These are phyloP conservation scores for Esox lucius DNA, from an alignment of 2,797 vertebrate species.

Conservation along the genomic window DNA sequence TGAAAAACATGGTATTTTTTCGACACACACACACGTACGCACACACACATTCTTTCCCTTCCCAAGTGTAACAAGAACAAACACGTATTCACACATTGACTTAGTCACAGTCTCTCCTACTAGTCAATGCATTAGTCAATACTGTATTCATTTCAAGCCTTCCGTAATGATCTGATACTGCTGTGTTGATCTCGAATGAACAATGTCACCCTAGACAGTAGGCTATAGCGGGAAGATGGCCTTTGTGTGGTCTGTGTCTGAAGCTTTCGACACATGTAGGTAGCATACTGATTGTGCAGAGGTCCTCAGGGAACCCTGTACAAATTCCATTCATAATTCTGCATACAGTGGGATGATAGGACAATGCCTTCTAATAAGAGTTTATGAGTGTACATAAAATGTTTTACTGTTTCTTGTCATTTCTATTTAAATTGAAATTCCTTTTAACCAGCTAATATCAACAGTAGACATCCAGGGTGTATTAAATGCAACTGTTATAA, in stretches of 20 bases:
- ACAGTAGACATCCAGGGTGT: background rate
- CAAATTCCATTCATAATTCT: slow-evolving; percentile 64
- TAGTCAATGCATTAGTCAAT: slow-evolving; percentile 54
- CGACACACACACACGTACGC: slow-evolving; percentile 16
- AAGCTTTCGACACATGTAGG: slow-evolving; percentile 2
- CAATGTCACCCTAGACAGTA: slow-evolving; percentile 13
- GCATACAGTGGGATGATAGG: slow-evolving; percentile 24
- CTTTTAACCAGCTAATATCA: background rate
- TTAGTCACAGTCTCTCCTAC: slow-evolving; percentile 75
- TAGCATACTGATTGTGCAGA: slow-evolving; percentile 39
- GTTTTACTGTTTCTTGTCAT: too few species aligned
- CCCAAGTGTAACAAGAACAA: slow-evolving; percentile 45
- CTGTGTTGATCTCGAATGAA: slow-evolving; percentile 31
- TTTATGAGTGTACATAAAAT: too few species aligned
- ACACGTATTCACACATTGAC: slow-evolving; percentile 52
- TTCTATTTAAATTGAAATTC: too few species aligned
- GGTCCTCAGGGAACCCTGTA: slow-evolving; percentile 54
- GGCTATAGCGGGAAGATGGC: slow-evolving; percentile 48
- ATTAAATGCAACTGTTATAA: too few species aligned
- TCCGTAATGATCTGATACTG: slow-evolving; percentile 45
- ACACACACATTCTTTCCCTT: slow-evolving; percentile 51
- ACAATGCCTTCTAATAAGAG: too few species aligned
- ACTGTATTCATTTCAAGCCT: slow-evolving; percentile 65
- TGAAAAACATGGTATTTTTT: slow-evolving; percentile 62
- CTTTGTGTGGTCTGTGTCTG: slow-evolving; percentile 50